A percentile compares a stretch with the other conserved stretches of the same genome.
phyloP scores from a whole-genome alignment of 2,888 invertebrate genomes.

The Chalcis sispes region DNA sequence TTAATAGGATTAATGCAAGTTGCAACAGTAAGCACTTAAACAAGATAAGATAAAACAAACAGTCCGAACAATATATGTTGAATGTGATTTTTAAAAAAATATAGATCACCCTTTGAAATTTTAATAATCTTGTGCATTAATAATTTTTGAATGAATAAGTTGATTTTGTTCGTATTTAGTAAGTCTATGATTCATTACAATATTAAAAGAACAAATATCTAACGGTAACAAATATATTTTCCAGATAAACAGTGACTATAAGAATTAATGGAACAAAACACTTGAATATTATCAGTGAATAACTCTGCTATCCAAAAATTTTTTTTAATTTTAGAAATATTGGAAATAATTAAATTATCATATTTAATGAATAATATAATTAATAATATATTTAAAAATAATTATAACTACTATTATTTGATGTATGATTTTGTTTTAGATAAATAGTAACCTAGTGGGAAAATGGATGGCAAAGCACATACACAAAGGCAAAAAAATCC shows the following conservation, averaged over 20 bases:
- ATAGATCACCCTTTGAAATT: slow-evolving; percentile 11
- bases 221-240: slow-evolving; percentile 31
- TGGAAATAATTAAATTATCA: too few species aligned
- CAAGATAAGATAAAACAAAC: slow-evolving; percentile 28
- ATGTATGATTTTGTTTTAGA: slow-evolving; percentile 34
- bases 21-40: background rate
- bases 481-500: slow-evolving; percentile 76
- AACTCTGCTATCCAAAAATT: too few species aligned
- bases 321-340: too few species aligned
- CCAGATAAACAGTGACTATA: slow-evolving; percentile 17
- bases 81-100: background rate
- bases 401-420: background rate
- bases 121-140: background rate
- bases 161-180: background rate
- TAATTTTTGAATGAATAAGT: background rate
- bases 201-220: background rate
- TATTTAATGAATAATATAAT: too few species aligned
- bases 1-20: slow-evolving; percentile 15
- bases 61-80: background rate
- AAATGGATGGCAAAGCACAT: slow-evolving; percentile 71
- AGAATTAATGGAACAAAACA: background rate
- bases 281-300: slow-evolving; percentile 4
- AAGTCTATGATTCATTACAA: background rate
- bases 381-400: background rate
- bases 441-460: slow-evolving; percentile 36